Percentiles rank a stretch among this genome's conserved stretches.
phyloP scores from a whole-genome alignment of 2,113 vertebrate species.

The Pteruthius melanotis region DNA sequence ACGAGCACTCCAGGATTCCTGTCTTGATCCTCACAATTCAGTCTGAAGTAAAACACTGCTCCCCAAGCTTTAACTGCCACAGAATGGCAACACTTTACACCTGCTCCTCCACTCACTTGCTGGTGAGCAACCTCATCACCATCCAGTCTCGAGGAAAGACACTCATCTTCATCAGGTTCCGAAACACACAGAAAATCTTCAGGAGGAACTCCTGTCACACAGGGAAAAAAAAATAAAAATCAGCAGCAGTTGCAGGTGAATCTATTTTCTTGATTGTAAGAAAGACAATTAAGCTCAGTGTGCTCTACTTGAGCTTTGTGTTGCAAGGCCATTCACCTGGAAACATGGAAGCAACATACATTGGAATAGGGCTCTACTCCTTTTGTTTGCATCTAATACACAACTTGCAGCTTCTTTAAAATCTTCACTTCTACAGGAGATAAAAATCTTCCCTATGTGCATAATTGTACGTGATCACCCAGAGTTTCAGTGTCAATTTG shows the following conservation, averaged over 20 bases:
- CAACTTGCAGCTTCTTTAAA: background rate
- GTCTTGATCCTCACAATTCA: background rate
- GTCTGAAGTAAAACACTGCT: background rate
- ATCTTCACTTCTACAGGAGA: background rate
- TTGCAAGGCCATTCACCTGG: background rate
- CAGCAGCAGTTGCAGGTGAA: background rate
- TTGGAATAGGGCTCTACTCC: background rate
- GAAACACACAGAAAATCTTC: slow-evolving; percentile 96
- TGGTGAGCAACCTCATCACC: slow-evolving; percentile 95
- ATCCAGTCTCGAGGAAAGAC: slow-evolving; percentile 98
- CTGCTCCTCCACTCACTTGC: slow-evolving; percentile 83
- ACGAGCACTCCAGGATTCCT: background rate
- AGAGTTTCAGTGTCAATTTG: background rate
- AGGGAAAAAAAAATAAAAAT: background rate
- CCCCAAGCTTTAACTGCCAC: background rate
- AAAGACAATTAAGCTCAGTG: background rate
- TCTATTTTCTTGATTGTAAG: background rate
- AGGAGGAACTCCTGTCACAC: slow-evolving; percentile 87
- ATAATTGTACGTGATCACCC: background rate
- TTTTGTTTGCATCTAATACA: background rate
- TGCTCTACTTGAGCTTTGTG: background rate
- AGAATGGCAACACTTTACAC: background rate
- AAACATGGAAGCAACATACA: background rate
- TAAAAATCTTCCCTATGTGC: background rate
- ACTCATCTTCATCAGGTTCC: slow-evolving; percentile 97